Base-by-base conservation (phyloP, 2,888 invertebrate species). In the Pyrochroa serraticornis region DNA sequence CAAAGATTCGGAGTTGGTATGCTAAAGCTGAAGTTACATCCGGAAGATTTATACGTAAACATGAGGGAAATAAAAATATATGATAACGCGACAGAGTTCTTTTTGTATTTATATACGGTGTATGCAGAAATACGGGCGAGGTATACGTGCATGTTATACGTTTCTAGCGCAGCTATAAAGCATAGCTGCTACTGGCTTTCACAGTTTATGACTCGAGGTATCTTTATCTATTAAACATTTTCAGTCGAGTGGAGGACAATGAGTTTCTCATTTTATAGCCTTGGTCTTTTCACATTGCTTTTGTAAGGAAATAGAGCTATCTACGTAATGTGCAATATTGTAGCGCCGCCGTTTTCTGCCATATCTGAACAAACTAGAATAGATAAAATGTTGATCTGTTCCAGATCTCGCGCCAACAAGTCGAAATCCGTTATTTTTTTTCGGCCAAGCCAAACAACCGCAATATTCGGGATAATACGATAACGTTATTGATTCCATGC, bases 141-240 rank as follows among this genome's bases (percentile, higher is more conserved):
- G 10, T 35, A 35, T 42, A 50, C 45, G 45, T 39, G 47, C 47
- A 55, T 60, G 58, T 53, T 57, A 47, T 50, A 59, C 53, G 52
- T 56, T 58, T 53, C 44, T 41, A 53, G 41, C 42, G 44, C 46
- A 43, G 48, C 55, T 44, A 55, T 58, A 61, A 61, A 61, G 35
- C 37, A 55, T 47, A 42, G 37, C 50, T 33, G 50, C 53, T 52
- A 47, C 59, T 41, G 53, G 54, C 53, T 64, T 62, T 58, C 38
- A 49, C 52, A 39, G 46, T 61, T 65, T 65, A 63, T 50, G 56
- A 35, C 53, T 39, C 37, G 38, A 58, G 45, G 52, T 55, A 57
- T 59, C 65, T 64, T 64, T 65, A 65, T 65, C 65, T 65, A 61
- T 65, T 65, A 63, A 63, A 65, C 61, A 60, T 62, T 65, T 60